Percentiles rank a stretch among this genome's conserved stretches.
phyloP scores from a whole-genome alignment of 2,888 invertebrate species.

The Cataglyphis albicans region DNA sequence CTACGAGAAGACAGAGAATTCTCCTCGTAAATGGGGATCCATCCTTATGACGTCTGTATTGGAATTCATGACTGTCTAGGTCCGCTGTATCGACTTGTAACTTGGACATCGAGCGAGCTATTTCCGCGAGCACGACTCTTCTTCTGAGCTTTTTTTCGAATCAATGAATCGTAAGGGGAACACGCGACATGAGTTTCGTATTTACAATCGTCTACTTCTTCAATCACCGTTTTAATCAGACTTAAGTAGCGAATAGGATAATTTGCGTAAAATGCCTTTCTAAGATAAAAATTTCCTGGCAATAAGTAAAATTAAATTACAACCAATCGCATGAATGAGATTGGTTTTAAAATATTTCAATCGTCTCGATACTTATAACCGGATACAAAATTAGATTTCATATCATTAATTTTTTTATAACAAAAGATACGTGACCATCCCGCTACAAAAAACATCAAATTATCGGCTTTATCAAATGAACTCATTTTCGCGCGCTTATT shows the following conservation, averaged over 20 bases:
- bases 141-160: constrained; percentile 28
- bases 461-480: not conserved
- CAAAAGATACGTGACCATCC: not conserved
- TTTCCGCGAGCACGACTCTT: constrained; percentile 14
- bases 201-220: not conserved
- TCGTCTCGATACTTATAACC: constrained; percentile 37
- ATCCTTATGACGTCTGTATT: constrained; percentile 57
- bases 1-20: constrained; percentile 57
- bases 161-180: not conserved
- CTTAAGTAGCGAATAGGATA: constrained; percentile 20
- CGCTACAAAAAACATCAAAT: not conserved
- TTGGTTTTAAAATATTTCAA: constrained; percentile 26
- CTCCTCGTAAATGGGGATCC: constrained; percentile 62
- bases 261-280: not conserved
- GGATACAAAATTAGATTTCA: not conserved
- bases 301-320: constrained; percentile 20
- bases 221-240: constrained; percentile 6
- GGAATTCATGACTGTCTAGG: constrained; percentile 59
- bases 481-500: not conserved
- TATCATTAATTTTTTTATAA: not conserved
- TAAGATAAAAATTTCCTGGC: not conserved
- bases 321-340: not conserved
- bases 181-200: not conserved
- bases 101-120: constrained; percentile 23
- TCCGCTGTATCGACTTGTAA: constrained; percentile 62